Conservation (phyloP, 2,113 vertebrate genomes). For the Gallinago media region DNA sequence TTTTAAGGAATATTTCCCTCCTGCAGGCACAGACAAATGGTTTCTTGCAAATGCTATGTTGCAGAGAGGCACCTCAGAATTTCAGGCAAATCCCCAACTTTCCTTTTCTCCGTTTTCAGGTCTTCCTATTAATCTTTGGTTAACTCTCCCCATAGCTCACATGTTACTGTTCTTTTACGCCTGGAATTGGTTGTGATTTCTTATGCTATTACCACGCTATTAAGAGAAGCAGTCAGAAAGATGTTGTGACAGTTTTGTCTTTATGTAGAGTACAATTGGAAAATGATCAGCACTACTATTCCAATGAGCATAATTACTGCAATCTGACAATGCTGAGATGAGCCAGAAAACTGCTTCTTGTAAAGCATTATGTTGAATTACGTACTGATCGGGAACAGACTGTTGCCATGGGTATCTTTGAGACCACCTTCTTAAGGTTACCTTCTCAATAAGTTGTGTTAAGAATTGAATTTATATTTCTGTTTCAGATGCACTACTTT, state of each 20-base stretch:
- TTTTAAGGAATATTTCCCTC: constrained; percentile 47
- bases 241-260: neutral
- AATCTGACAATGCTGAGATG: neutral
- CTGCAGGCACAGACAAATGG: constrained; percentile 7
- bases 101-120: constrained; percentile 9
- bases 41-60: neutral
- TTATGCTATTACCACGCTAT: neutral
- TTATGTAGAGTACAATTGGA: neutral
- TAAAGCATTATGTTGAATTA: neutral
- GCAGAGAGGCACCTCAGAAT: neutral
- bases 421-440: neutral
- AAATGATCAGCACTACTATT: neutral
- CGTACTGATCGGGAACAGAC: rapidly evolving
- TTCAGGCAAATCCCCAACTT: neutral
- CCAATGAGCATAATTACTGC: neutral
- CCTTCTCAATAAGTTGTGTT: neutral
- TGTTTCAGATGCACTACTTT: neutral
- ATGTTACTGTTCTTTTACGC: neutral
- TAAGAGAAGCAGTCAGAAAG: constrained; percentile 8
- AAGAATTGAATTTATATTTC: neutral
- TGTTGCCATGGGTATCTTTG: neutral
- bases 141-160: neutral
- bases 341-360: neutral
- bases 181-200: neutral
- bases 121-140: neutral